phyloP scores from a whole-genome alignment of 2,797 vertebrate species.

The Xiphophorus birchmanni region DNA sequence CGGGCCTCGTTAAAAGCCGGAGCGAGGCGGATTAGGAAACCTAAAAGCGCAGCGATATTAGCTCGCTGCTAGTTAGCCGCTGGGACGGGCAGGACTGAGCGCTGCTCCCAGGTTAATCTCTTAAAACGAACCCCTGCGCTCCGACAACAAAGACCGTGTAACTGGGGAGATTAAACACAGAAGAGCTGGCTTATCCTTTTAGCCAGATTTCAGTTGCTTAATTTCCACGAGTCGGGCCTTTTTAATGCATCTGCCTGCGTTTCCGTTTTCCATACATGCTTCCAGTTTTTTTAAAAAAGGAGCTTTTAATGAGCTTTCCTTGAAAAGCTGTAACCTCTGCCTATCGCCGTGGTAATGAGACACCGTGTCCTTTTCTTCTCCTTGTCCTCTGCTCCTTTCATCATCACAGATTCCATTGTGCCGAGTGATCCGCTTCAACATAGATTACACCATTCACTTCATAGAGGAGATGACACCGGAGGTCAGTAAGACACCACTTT shows the following conservation, averaged over 20 bases:
- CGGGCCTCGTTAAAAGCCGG: conserved; percentile 61
- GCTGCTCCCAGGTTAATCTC: conserved; percentile 75
- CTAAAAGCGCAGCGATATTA: conserved; percentile 53
- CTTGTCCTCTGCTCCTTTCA: conserved; percentile 55
- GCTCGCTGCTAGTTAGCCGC: conserved; percentile 66
- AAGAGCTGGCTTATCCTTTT: conserved; percentile 72
- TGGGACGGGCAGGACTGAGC: conserved; percentile 45
- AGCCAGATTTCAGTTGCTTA: conserved; percentile 66
- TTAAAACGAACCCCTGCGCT: conserved; percentile 64
- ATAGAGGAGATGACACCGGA: conserved; percentile 99
- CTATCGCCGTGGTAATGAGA: conserved; percentile 65
- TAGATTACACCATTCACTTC: conserved; percentile 99
- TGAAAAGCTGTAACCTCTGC: conserved; percentile 70
- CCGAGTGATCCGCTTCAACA: conserved; percentile 99
- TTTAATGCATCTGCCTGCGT: neutral
- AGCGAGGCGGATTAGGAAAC: conserved; percentile 68
- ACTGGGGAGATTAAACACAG: conserved; percentile 73
- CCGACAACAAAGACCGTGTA: conserved; percentile 75
- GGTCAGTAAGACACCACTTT: conserved; percentile 83
- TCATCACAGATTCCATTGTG: conserved; percentile 93
- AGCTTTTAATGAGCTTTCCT: conserved; percentile 74
- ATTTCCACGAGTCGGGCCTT: conserved; percentile 46
- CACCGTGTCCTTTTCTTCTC: conserved; percentile 42
- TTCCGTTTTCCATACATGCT: neutral
- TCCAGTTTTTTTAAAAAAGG: neutral